Conservation (phyloP, 2,797 vertebrate genomes). For the Apodemus agrarius region DNA sequence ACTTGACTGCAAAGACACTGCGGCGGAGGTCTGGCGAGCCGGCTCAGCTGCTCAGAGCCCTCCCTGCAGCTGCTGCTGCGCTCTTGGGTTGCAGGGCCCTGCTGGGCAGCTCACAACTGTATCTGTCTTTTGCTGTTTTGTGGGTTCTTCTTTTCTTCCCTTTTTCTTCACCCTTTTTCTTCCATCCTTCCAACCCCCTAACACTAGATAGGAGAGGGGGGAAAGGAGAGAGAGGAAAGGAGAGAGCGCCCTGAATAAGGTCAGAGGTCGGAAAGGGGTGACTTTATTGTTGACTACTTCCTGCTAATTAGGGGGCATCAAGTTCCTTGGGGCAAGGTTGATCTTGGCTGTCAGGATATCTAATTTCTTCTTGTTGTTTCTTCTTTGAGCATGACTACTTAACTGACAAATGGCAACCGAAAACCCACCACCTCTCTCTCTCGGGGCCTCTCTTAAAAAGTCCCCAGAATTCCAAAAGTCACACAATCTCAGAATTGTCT, state of each 20-base stretch:
- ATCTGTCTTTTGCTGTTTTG: background rate
- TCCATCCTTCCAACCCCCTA: background rate
- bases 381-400: background rate
- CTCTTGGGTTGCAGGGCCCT: too few relatives aligned
- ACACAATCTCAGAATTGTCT: background rate
- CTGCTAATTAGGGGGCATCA: background rate
- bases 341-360: background rate
- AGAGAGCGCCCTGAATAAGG: background rate
- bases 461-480: background rate
- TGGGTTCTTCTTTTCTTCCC: background rate
- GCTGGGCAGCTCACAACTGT: background rate
- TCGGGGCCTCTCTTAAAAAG: background rate
- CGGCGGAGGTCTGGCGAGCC: too few relatives aligned
- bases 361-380: background rate
- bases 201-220: background rate
- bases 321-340: background rate
- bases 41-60: background rate
- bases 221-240: background rate
- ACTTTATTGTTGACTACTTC: background rate
- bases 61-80: background rate
- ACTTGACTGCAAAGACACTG: too few relatives aligned
- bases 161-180: background rate
- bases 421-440: background rate
- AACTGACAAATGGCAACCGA: background rate
- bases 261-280: background rate